These are phyloP conservation scores for Chlorodrepanis virens DNA, from an alignment of 2,113 vertebrate species.

Conservation along the genomic window DNA sequence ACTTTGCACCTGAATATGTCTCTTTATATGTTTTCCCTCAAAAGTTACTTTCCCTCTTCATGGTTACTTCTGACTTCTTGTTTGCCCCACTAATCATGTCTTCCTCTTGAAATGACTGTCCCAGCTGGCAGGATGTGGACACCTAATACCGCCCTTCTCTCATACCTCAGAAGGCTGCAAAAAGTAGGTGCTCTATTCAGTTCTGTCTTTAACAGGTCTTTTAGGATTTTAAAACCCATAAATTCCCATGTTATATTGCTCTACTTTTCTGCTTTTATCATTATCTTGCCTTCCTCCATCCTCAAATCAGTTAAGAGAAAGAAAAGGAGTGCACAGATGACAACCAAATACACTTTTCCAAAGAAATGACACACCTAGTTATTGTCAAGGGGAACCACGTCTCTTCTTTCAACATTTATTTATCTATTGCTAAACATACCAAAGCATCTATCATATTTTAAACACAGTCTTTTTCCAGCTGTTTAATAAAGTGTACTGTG, in stretches of 20 bases:
- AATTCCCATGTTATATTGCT: neutral
- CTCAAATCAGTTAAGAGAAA: neutral
- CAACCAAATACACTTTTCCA: neutral
- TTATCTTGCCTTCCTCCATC: neutral
- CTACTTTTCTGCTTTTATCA: neutral
- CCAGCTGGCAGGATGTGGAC: neutral
- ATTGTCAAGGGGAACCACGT: neutral
- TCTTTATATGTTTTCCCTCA: neutral
- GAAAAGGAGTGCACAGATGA: neutral
- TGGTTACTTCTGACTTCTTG: neutral
- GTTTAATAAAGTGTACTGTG: conserved; percentile 34
- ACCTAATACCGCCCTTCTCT: neutral
- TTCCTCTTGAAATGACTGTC: neutral
- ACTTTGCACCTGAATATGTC: neutral
- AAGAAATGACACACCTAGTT: neutral
- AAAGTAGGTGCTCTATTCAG: neutral
- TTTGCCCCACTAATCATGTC: neutral
- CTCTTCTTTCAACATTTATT: neutral
- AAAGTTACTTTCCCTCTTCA: neutral
- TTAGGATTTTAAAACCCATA: neutral
- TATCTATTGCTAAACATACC: conserved; percentile 1
- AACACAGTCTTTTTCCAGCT: neutral
- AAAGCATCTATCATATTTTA: conserved; percentile 21
- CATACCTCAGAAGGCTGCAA: neutral
- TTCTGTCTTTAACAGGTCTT: neutral